A percentile compares a stretch with the other conserved stretches of the same genome.
These are phyloP conservation scores for Leptoclinus maculatus DNA, from an alignment of 2,797 vertebrate genomes.

Conservation along the genomic window DNA sequence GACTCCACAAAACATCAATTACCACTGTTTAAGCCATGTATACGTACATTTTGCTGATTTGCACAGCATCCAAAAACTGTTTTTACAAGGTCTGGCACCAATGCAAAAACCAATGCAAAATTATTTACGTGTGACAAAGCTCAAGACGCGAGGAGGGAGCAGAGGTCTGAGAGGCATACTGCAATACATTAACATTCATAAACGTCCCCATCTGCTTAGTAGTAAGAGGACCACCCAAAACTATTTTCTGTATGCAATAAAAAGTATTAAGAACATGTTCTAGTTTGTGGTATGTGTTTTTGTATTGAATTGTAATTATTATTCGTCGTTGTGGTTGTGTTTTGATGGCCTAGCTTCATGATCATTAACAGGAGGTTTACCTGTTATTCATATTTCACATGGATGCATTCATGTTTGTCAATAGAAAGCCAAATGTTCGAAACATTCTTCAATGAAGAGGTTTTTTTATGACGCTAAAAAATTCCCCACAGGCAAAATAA, in stretches of 20 bases:
- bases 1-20: slow-evolving; percentile 1
- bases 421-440: neutral
- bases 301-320: neutral
- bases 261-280: neutral
- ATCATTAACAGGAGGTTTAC: neutral
- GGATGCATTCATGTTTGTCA: neutral
- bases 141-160: neutral
- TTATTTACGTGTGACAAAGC: neutral
- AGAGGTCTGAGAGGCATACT: neutral
- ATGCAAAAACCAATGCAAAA: slow-evolving; percentile 76
- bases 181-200: neutral
- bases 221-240: neutral
- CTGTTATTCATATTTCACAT: neutral
- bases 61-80: slow-evolving; percentile 54
- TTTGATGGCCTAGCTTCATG: neutral
- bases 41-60: slow-evolving; percentile 43
- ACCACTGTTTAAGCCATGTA: neutral
- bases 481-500: neutral
- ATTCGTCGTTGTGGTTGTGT: neutral
- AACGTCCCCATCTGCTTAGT: neutral
- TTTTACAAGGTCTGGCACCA: slow-evolving; percentile 39
- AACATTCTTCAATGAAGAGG: neutral
- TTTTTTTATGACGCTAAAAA: neutral
- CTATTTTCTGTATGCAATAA: no score
- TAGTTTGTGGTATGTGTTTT: neutral